phyloP scores from a whole-genome alignment of 2,888 invertebrate genomes.

The Gisinianus flammeolus region DNA sequence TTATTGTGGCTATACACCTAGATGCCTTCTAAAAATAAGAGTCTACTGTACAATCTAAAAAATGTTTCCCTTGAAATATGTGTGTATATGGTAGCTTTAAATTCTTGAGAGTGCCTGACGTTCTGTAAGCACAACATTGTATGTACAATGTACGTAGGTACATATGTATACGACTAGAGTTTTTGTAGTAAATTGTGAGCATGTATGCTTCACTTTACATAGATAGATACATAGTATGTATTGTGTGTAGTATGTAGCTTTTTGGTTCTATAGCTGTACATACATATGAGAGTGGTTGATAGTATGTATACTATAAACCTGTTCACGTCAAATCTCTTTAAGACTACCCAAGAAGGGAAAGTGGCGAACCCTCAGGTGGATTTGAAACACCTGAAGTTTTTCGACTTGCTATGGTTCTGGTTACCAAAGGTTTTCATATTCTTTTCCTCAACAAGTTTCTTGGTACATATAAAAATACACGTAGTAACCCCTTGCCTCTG shows the following conservation, averaged over 20 bases:
- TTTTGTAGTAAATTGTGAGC: no score
- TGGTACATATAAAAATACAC: not conserved
- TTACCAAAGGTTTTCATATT: conserved; percentile 2
- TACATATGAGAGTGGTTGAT: not conserved
- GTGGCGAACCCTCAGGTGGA: conserved; percentile 41
- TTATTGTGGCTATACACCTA: no score
- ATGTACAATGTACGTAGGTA: not conserved
- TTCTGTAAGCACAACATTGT: no score
- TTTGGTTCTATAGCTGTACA: not conserved
- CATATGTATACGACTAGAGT: not conserved
- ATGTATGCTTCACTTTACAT: no score
- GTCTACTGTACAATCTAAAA: no score
- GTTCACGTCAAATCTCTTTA: not conserved
- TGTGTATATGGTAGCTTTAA: no score
- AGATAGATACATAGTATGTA: no score
- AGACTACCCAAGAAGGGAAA: conserved; percentile 10
- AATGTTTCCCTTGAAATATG: no score
- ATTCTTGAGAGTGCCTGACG: no score
- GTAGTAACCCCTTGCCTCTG: not conserved
- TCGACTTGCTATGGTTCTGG: conserved; percentile 4
- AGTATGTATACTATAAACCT: not conserved
- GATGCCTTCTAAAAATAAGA: no score
- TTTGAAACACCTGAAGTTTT: conserved; percentile 33
- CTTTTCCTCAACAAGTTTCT: not conserved
- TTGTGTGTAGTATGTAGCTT: not conserved